Evolutionary conservation across 2,797 vertebrate genomes (phyloP), one percentile per base, ranked within the genome.

Genomic region (Pantherophis vulpinus): DNA sequence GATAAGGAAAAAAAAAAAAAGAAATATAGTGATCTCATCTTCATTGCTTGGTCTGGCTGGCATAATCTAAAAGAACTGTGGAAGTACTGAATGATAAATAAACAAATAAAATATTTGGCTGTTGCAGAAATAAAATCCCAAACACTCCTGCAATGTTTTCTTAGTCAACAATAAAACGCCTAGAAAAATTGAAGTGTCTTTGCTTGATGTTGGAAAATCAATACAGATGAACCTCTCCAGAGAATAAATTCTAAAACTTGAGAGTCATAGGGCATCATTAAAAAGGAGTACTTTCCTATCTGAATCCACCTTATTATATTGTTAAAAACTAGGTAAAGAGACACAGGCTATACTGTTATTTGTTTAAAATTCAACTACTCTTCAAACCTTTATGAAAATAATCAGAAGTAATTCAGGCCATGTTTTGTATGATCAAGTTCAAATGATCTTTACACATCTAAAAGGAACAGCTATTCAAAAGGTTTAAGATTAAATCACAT

Each of bases 391-490:
- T 12, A 87, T 56, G 47, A 90, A 56, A 89, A 9, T 70, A 55
- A 90, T 4, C 14, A 90, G 60, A 87, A 83, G 55, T 51, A 90
- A 90, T 66, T 37, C 37, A 59, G 25, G 25, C 32, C 54, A 25
- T 12, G 55, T 25, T 55, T 32, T 56, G 42, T 61, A 86, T 91
- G n/a, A 88, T 79, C 63, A 91, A 79, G 86, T 61, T 88, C 63
- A 93, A 79, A 91, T 54, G 20, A 42, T 60, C 83, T 60, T 91
- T 79, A 37, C 54, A 93, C 55, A 91, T 93, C 89, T 88, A 59
- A 90, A 42, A 59, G 37, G 58, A 88, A 20, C n/a, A 18, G 42
- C 2, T 91, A n/a, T 88, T 88, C 29, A 91, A 56, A 91, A n/a
- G 70, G 20, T 37, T 13, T 70, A 66, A 59, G 55, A 74, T 66